phyloP scores from a whole-genome alignment of 2,113 vertebrate species.

The Oriolus oriolus region DNA sequence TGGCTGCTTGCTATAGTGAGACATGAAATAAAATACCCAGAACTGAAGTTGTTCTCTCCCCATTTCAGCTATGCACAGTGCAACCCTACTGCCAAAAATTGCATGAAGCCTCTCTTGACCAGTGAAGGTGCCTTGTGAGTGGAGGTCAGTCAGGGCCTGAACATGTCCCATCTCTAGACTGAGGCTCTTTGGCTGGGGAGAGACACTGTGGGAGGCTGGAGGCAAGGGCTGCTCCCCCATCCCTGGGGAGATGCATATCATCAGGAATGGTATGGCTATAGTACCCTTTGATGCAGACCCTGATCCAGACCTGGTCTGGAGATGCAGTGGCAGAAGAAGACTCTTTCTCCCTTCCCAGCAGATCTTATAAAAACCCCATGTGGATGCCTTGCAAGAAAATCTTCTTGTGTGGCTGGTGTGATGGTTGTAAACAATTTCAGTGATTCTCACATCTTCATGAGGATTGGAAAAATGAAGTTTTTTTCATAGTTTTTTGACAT shows the following conservation, averaged over 20 bases:
- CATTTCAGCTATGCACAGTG: not conserved
- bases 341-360: not conserved
- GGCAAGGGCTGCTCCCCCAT: not conserved
- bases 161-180: not conserved
- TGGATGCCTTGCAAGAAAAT: not conserved
- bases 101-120: not conserved
- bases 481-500: not conserved
- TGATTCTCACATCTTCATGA: not conserved
- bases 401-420: not conserved
- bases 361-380: fast-evolving
- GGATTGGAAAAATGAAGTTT: not conserved
- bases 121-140: not conserved
- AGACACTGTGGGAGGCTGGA: not conserved
- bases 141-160: not conserved
- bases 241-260: fast-evolving
- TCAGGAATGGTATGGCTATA: not conserved
- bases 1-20: not conserved
- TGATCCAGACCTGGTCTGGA: not conserved
- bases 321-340: not conserved
- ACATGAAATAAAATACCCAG: not conserved
- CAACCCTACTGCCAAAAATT: not conserved
- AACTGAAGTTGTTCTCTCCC: not conserved
- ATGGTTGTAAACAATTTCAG: not conserved
- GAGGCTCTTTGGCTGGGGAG: not conserved
- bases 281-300: not conserved